Conservation (phyloP, 2,888 invertebrate species). For the Plebejus melissa region DNA sequence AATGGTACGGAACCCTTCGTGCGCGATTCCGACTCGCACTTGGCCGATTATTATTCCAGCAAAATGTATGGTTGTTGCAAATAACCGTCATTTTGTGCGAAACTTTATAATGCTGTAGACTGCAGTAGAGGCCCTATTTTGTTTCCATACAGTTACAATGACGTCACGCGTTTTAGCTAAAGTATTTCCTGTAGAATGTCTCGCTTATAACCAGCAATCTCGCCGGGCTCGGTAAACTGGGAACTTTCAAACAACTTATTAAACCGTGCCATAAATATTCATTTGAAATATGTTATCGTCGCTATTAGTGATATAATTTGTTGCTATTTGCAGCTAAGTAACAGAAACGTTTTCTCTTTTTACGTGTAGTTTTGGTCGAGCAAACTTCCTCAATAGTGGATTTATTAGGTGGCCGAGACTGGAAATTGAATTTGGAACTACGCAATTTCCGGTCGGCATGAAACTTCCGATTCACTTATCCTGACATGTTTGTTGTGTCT, state of each 20-base stretch:
- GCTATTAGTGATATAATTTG: conserved; percentile 14
- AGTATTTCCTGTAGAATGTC: background rate
- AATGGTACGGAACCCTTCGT: no score
- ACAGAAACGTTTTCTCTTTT: conserved; percentile 27
- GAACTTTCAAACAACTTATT: conserved; percentile 17
- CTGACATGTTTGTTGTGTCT: conserved; percentile 32
- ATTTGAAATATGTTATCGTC: conserved; percentile 1
- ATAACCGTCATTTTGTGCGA: background rate
- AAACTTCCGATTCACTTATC: conserved; percentile 54
- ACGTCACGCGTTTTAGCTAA: background rate
- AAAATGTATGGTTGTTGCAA: background rate
- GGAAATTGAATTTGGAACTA: conserved; percentile 76
- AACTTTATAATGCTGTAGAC: background rate
- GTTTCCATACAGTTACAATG: background rate
- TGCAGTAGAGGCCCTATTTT: background rate
- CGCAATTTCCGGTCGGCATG: conserved; percentile 68
- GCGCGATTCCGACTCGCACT: no score
- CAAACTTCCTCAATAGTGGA: conserved; percentile 61
- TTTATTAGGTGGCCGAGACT: conserved; percentile 68
- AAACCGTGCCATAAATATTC: conserved; percentile 10
- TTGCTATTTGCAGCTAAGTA: background rate
- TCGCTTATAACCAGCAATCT: conserved; percentile 7
- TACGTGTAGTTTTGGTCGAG: conserved; percentile 38
- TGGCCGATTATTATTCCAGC: background rate
- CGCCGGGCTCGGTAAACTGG: conserved; percentile 1